Conservation (phyloP, 2,888 invertebrate genomes). For the Polydrusus cervinus region DNA sequence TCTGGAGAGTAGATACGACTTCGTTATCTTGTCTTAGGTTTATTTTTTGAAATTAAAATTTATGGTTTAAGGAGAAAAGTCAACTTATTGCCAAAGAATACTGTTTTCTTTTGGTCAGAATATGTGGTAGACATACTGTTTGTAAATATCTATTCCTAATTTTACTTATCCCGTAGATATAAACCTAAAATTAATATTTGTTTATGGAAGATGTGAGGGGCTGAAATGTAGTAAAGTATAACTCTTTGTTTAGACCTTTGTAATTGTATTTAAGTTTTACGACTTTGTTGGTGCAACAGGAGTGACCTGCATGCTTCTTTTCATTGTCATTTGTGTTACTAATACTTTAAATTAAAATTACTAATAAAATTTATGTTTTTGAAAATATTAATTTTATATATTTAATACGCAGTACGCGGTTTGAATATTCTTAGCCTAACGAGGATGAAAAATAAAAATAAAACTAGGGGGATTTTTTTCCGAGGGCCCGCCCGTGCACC, state of each 20-base stretch:
- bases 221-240: constrained; percentile 22
- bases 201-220: constrained; percentile 36
- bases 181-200: constrained; percentile 21
- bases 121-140: constrained; percentile 28
- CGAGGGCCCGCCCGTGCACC: too few species aligned
- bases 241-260: background rate
- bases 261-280: background rate
- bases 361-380: too few species aligned
- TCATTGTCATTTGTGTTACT: background rate
- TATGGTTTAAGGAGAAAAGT: too few species aligned
- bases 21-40: too few species aligned
- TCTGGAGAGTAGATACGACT: too few species aligned
- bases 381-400: too few species aligned
- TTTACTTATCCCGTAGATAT: constrained; percentile 17
- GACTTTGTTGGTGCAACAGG: background rate
- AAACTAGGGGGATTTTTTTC: too few species aligned
- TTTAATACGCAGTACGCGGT: too few species aligned
- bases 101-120: background rate
- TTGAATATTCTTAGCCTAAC: too few species aligned
- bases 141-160: constrained; percentile 31
- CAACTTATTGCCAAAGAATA: too few species aligned
- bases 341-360: background rate
- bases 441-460: too few species aligned
- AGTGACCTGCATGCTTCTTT: background rate
- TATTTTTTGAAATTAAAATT: too few species aligned